Conservation (phyloP, 2,113 vertebrate genomes). For the Callaeas wilsoni region DNA sequence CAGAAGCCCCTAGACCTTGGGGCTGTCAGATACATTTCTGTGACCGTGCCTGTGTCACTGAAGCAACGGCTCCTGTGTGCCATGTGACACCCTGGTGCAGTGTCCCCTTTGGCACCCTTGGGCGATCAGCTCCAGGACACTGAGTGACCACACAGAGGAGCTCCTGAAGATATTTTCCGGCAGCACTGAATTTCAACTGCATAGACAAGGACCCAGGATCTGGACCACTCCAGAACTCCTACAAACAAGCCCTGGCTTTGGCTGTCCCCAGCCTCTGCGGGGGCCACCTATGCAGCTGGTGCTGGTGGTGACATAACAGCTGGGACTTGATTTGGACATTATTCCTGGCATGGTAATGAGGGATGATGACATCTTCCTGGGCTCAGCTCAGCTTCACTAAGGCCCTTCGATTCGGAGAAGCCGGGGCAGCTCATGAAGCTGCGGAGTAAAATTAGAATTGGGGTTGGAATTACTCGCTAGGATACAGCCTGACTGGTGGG, state of each 20-base stretch:
- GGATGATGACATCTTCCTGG: background rate
- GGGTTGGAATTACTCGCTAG: background rate
- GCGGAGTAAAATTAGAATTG: background rate
- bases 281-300: background rate
- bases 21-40: background rate
- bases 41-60: background rate
- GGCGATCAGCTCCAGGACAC: background rate
- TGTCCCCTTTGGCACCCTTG: fast-evolving
- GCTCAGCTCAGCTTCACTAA: background rate
- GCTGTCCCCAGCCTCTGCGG: fast-evolving
- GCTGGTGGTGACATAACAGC: background rate
- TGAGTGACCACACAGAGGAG: fast-evolving
- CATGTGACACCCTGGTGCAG: background rate
- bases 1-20: background rate
- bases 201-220: background rate
- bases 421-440: background rate
- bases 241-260: background rate
- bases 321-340: background rate
- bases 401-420: fast-evolving
- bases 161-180: fast-evolving
- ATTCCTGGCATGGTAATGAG: background rate
- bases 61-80: background rate
- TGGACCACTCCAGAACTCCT: background rate
- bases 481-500: background rate
- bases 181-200: background rate